Conservation (phyloP, 2,797 vertebrate genomes). For the Hoplostethus mediterraneus region DNA sequence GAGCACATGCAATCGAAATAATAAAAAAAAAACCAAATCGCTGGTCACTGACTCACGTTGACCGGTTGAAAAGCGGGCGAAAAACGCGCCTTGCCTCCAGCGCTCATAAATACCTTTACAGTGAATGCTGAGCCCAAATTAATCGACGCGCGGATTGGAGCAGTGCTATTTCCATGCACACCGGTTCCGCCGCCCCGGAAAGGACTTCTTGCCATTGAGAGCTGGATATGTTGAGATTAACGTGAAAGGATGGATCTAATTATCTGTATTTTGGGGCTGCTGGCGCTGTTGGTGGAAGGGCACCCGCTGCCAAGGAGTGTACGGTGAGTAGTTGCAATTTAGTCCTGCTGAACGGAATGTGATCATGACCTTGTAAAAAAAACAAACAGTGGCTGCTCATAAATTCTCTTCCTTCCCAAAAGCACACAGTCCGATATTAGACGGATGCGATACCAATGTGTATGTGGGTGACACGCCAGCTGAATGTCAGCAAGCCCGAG, state of each 20-base stretch:
- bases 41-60: neutral
- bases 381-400: slow-evolving; percentile 37
- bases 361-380: slow-evolving; percentile 81
- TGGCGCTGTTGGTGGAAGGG: slow-evolving; percentile 91
- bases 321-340: slow-evolving; percentile 87
- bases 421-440: neutral
- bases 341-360: slow-evolving; percentile 23
- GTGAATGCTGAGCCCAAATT: slow-evolving; percentile 37
- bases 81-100: slow-evolving; percentile 18
- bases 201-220: slow-evolving; percentile 81
- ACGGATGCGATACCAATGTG: neutral
- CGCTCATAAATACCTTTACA: slow-evolving; percentile 50
- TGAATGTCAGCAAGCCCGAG: slow-evolving; percentile 48
- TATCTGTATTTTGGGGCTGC: slow-evolving; percentile 89
- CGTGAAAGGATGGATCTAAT: slow-evolving; percentile 94
- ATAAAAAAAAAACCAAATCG: neutral
- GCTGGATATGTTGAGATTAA: slow-evolving; percentile 93
- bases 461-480: slow-evolving; percentile 22
- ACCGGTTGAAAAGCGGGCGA: neutral
- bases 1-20: slow-evolving; percentile 15
- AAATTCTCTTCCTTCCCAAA: neutral
- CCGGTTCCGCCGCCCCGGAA: slow-evolving; percentile 74
- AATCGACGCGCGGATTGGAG: slow-evolving; percentile 52
- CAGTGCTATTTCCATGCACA: slow-evolving; percentile 66
- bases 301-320: slow-evolving; percentile 92